phyloP scores from a whole-genome alignment of 2,113 vertebrate genomes.

The Pogonocichla stellata region DNA sequence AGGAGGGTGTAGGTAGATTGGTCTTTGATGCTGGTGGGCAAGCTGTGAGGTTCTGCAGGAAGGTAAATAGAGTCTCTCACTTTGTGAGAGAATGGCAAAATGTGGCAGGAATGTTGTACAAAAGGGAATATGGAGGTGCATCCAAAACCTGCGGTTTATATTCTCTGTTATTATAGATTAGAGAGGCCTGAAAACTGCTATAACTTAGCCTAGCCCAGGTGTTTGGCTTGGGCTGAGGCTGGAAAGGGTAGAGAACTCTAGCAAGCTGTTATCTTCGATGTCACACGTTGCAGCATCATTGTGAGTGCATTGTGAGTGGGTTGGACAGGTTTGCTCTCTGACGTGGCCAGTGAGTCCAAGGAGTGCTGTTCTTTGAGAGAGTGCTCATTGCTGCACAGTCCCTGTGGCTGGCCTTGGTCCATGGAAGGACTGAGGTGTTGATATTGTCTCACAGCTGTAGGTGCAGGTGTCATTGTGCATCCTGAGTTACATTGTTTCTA shows the following conservation, averaged over 20 bases:
- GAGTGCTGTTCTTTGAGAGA: neutral
- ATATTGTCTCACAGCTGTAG: neutral
- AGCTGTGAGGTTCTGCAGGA: neutral
- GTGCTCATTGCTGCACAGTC: neutral
- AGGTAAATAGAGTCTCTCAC: neutral
- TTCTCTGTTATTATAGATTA: neutral
- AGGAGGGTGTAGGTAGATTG: neutral
- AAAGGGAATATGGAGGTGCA: neutral
- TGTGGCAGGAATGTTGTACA: neutral
- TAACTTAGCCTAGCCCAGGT: neutral
- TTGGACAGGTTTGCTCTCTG: neutral
- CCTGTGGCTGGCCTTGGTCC: neutral
- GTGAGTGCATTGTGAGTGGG: neutral
- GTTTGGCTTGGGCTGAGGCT: neutral
- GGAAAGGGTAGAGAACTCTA: neutral
- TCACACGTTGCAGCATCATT: accelerated
- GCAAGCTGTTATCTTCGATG: neutral
- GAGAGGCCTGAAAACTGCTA: neutral
- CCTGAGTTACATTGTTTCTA: neutral
- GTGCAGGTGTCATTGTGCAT: neutral
- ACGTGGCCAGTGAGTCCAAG: neutral
- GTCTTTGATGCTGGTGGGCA: neutral
- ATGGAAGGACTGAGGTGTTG: neutral
- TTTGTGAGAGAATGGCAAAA: neutral
- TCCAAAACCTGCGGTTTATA: neutral